These are phyloP conservation scores for Macrobrachium rosenbergii DNA, from an alignment of 1,140 invertebrate species.

Conservation along the genomic window DNA sequence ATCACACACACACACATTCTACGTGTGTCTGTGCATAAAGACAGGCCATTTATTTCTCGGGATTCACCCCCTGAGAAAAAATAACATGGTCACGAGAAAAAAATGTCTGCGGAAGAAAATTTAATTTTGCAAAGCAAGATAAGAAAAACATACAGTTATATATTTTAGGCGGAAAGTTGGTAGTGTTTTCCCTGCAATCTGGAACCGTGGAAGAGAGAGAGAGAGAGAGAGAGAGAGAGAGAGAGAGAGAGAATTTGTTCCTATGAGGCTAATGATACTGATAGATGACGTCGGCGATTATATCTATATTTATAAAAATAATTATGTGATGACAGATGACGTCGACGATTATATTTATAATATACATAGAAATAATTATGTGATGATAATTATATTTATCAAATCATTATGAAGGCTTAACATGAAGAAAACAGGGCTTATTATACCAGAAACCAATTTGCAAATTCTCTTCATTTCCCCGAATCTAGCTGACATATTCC, in stretches of 20 bases:
- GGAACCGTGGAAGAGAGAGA: background rate
- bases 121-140: too few relatives aligned
- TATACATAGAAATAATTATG: too few relatives aligned
- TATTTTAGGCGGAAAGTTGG: background rate
- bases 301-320: background rate
- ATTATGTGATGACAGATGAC: background rate
- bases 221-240: constrained; percentile 25
- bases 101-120: too few relatives aligned
- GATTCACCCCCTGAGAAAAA: background rate
- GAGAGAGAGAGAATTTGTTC: constrained; percentile 26
- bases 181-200: background rate
- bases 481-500: too few relatives aligned
- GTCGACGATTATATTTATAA: background rate
- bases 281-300: background rate
- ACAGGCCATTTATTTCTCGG: background rate
- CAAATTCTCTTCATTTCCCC: too few relatives aligned
- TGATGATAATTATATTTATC: too few relatives aligned
- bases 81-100: too few relatives aligned
- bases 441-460: too few relatives aligned
- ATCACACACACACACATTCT: too few relatives aligned
- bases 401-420: too few relatives aligned
- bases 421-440: too few relatives aligned
- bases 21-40: background rate
- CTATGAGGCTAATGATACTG: too few relatives aligned
- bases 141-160: background rate